These are phyloP conservation scores for Chascanopsetta lugubris DNA, from an alignment of 2,113 vertebrate genomes.

Conservation along the genomic window DNA sequence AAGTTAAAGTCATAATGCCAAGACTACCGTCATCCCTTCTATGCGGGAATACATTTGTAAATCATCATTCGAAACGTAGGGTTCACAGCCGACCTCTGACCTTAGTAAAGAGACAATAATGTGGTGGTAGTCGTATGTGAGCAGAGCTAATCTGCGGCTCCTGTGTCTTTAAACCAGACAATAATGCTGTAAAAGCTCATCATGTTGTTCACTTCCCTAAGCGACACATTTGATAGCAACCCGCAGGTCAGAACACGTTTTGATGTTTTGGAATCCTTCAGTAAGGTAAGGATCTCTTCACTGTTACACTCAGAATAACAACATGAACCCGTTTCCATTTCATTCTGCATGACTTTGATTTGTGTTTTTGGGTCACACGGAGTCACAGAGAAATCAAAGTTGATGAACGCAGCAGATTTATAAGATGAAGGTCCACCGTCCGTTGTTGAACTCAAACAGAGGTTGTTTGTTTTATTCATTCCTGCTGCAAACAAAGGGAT, in stretches of 20 bases:
- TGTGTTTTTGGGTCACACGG: not conserved
- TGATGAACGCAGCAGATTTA: conserved; percentile 35
- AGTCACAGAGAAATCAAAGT: not conserved
- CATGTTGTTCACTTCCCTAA: conserved; percentile 23
- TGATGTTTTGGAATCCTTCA: conserved; percentile 17
- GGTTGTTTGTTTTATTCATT: not conserved
- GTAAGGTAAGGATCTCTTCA: conserved; percentile 52
- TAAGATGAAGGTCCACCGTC: conserved; percentile 53
- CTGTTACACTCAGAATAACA: not conserved
- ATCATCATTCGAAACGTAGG: not conserved
- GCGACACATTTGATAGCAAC: conserved; percentile 44
- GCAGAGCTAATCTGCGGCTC: not conserved
- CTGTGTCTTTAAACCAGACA: conserved; percentile 67
- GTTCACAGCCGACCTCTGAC: not conserved
- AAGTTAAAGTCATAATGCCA: not conserved
- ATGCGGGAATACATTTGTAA: not conserved
- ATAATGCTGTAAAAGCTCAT: conserved; percentile 60
- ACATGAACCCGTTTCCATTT: not conserved
- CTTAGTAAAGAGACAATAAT: not conserved
- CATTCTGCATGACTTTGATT: not conserved
- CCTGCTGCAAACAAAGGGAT: not conserved
- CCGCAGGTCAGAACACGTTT: conserved; percentile 7
- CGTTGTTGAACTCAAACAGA: conserved; percentile 6
- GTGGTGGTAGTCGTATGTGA: not conserved
- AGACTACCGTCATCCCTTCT: not conserved